Evolutionary conservation across 2,113 vertebrate species (phyloP), one percentile per base, ranked within the genome.

Genomic region (Lepisosteus oculatus): DNA sequence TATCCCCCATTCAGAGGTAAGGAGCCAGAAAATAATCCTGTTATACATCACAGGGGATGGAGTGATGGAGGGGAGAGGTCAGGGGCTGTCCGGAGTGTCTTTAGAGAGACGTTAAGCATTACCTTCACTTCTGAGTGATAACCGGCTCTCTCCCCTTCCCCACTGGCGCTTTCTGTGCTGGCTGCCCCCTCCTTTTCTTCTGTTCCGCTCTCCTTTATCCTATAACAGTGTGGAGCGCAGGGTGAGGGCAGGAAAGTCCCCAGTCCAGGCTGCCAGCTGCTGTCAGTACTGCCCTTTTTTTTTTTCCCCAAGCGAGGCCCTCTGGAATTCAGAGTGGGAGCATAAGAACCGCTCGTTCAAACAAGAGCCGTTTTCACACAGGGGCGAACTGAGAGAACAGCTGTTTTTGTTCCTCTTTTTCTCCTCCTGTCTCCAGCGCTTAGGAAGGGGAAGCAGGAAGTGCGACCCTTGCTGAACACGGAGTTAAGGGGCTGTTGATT

Each of bases 21-120:
- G 70, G 82, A 81, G 79, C 73, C 79, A 77, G 83, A 79, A 83
- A 84, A 61, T 78, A 68, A 66, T 68, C 13, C 13, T 51, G 64
- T 72, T 56, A 15, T 47, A 14, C 43, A 63, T 57, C 4, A 29
- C 17, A 14, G 55, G 55, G 17, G 17, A 29, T 29, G 17, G 47
- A 51, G 47, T 9, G 8, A 51, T 51, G 47, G 17, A 29, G 17
- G 4, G 47, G 47, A 51, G 47, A 0, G 47, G 47, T 9, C 47
- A 29, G 17, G 47, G 2, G 47, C 47, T 51, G 47, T 5, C 47
- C 8, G 61, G 57, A 43, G 15, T 47, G 4, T 47, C 17, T n/a
- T 70, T 45, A 70, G 6, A 44, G 13, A 17, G 68, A 61, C 68
- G 15, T 29, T 29, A 29, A 29, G 17, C 17, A 29, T 29, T 29